Base-by-base conservation (phyloP, 2,113 vertebrate genomes). In the Calidris pygmaea region DNA sequence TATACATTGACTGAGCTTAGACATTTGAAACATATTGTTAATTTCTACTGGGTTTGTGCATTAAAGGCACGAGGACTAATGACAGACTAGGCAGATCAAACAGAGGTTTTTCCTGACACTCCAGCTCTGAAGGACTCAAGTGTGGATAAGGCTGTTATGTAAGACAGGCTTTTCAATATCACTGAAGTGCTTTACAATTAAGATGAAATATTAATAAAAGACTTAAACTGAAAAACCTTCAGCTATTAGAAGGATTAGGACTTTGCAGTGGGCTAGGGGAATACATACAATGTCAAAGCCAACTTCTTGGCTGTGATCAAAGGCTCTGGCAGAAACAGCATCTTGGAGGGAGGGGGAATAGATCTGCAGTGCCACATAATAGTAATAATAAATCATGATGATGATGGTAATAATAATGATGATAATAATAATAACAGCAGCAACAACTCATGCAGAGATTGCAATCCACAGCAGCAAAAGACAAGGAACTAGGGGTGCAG, bases 131-230 rank as follows among this genome's bases (percentile, higher is more conserved):
- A 82, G 90, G 83, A 96, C 85, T 90, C 78, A 67, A 94, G 88
- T 53, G 70, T 94, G 92, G 82, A 93, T 96, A 96, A 97, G 85
- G 92, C 89, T 88, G 89, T 97, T 97, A 97, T 39, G 39, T 95
- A 97, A 97, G 89, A 75, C 71, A 74, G 27, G 89, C 92, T 97
- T 95, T 85, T 81, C 56, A 70, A 89, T 96, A 95, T 92, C 85
- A 87, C 85, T 87, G 85, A 94, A 97, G 91, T 90, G 76, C 78
- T 90, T 97, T 87, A 93, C 92, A 97, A 95, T 97, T 96, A 96
- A 96, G 87, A 94, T 55, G 80, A 93, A 97, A 97, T 97, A 97
- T 97, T 96, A 97, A 97, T 94, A 97, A 95, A 94, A 93, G 87
- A 87, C 58, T 96, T 95, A 91, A 93, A 96, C 77, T 65, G 89